Conservation (phyloP, 1,140 invertebrate genomes). For the Zaprionus nigranus region DNA sequence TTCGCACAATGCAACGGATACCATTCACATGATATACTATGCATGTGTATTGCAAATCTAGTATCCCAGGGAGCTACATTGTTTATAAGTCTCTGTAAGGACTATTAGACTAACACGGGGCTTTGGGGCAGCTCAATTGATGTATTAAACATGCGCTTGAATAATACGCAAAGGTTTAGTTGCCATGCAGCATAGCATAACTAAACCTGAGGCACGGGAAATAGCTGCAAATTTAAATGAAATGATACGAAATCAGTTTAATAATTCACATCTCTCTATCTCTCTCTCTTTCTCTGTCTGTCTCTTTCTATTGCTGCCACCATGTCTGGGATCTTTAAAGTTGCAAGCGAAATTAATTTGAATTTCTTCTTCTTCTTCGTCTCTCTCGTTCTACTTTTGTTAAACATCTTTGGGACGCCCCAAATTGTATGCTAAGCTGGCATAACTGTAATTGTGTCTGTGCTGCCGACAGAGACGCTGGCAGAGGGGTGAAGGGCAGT, state of each 20-base stretch:
- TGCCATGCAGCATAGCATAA: not conserved
- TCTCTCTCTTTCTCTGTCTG: not conserved
- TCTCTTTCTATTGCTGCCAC: not conserved
- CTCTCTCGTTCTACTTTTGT: not conserved
- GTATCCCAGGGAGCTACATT: not conserved
- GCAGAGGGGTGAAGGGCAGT: not conserved
- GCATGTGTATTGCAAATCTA: not conserved
- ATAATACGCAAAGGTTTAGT: not conserved
- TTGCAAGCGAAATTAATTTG: slow-evolving; percentile 24
- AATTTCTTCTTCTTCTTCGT: slow-evolving; percentile 22
- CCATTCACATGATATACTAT: not conserved
- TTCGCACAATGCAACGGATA: not conserved
- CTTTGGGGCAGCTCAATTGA: slow-evolving; percentile 1
- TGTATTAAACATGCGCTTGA: not conserved
- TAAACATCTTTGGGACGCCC: slow-evolving; percentile 26
- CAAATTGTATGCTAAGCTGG: slow-evolving; percentile 74
- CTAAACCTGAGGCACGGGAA: not conserved
- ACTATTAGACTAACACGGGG: slow-evolving; percentile 3
- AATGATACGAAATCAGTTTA: not conserved
- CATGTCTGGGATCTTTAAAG: not conserved
- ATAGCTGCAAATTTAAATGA: not conserved
- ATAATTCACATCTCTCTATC: not conserved
- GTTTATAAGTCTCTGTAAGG: slow-evolving; percentile 4
- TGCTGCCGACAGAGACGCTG: not conserved
- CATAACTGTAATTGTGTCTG: slow-evolving; percentile 54